Evolutionary conservation across 2,113 vertebrate genomes (phyloP).

Genomic region (Cochlearius cochlearius): DNA sequence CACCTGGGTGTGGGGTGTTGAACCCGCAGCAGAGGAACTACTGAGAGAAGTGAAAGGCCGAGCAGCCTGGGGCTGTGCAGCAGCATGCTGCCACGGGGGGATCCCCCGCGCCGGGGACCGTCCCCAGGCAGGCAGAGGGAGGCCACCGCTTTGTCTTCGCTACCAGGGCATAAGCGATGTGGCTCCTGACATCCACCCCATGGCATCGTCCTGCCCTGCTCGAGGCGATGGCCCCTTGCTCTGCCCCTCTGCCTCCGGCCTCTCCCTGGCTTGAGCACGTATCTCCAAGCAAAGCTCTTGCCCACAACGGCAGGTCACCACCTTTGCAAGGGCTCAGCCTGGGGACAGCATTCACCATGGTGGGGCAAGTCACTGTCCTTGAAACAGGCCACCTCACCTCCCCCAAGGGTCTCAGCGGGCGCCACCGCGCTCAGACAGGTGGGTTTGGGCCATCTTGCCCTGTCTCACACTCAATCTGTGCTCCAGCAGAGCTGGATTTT

Average conservation of each 20-base stretch:
- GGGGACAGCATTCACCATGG: background rate
- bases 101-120: rapidly evolving
- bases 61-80: background rate
- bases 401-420: background rate
- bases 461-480: background rate
- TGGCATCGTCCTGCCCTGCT: background rate
- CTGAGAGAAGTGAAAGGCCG: background rate
- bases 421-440: background rate
- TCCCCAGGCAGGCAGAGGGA: background rate
- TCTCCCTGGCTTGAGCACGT: background rate
- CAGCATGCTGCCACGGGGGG: background rate
- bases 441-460: background rate
- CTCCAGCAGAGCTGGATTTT: background rate
- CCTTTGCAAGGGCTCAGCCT: background rate
- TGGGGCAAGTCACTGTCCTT: background rate
- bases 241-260: background rate
- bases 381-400: background rate
- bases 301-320: background rate
- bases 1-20: rapidly evolving
- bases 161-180: background rate
- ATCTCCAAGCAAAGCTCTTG: background rate
- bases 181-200: background rate
- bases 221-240: background rate
- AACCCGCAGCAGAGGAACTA: background rate
- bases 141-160: background rate